Conservation (phyloP, 1,140 invertebrate species). For the Ceratina australensis region DNA sequence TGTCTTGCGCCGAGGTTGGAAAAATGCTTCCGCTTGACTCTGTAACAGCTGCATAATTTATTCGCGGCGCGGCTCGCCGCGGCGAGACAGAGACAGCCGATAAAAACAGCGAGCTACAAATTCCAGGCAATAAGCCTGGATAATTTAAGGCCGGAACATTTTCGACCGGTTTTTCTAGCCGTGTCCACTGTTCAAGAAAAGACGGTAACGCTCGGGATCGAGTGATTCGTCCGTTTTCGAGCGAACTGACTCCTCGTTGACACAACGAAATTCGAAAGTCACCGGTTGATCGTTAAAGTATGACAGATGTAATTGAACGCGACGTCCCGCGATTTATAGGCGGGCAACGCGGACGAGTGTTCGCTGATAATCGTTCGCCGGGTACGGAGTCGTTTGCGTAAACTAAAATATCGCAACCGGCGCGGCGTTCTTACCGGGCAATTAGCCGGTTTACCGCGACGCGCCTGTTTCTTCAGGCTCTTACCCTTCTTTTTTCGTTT, state of each 20-base stretch:
- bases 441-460: slow-evolving; percentile 13
- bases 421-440: background rate
- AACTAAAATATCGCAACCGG: slow-evolving; percentile 19
- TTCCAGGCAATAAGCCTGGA: slow-evolving; percentile 1
- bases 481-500: background rate
- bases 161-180: slow-evolving; percentile 15
- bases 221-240: slow-evolving; percentile 21
- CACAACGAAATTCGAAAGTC: background rate
- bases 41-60: slow-evolving; percentile 6
- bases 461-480: background rate
- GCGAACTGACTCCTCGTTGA: slow-evolving; percentile 25
- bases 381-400: slow-evolving; percentile 42
- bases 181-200: background rate
- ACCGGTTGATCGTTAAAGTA: slow-evolving; percentile 19
- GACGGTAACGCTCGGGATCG: background rate
- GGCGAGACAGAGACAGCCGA: background rate
- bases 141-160: slow-evolving; percentile 24
- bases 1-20: background rate
- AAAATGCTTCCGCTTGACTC: slow-evolving; percentile 4
- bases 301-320: slow-evolving; percentile 32
- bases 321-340: slow-evolving; percentile 35
- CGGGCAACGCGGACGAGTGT: background rate
- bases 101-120: slow-evolving; percentile 5
- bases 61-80: background rate
- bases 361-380: slow-evolving; percentile 38